Base-by-base conservation (phyloP, 1,140 invertebrate genomes). In the Drosophila oshimai region DNA sequence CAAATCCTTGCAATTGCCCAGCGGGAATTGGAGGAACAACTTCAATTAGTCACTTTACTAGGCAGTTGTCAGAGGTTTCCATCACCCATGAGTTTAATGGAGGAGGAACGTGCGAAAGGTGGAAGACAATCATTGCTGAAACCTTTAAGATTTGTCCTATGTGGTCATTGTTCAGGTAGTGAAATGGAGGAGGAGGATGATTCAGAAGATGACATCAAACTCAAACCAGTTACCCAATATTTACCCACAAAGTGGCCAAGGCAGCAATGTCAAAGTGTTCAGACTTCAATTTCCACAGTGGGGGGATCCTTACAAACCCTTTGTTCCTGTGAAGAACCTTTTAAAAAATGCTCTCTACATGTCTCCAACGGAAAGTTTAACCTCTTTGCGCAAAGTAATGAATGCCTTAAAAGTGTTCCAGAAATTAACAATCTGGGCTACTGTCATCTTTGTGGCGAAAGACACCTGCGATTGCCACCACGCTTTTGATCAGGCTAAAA, bases 41-140 rank as follows among this genome's bases (percentile, higher is more conserved):
- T 87, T n/a, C 41, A 71, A 5, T 12, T 76, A 17, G 7, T 74
- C n/a, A 13, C 10, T 0, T 4, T 78, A 0, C 44, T 26, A 2
- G 46, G 64, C 26, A 37, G 17, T 9, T 76, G 54, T 6, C 12
- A 10, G 4, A 41, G 77, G 0, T 81, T 69, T 45, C 78, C 78
- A 6, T 81, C 78, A 3, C 77, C 77, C 22, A 80, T 80, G 77
- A 44, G 39, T 0, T 5, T 81, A 6, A 57, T 81, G 41, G 31
- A 37, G 9, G 26, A 55, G 3, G 6, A 39, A 6, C 65, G 77
- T 15, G 7, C 46, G 9, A 7, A 2, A 1, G 53, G 33, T 3
- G 53, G 65, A 1, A 6, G 18, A 0, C 13, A n/a, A 1, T 4
- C 2, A n/a, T n/a, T 10, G 0, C 17, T 74, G 0, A 44, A 50